These are phyloP conservation scores for Torymus auratus DNA, from an alignment of 2,888 invertebrate genomes.

Conservation along the genomic window DNA sequence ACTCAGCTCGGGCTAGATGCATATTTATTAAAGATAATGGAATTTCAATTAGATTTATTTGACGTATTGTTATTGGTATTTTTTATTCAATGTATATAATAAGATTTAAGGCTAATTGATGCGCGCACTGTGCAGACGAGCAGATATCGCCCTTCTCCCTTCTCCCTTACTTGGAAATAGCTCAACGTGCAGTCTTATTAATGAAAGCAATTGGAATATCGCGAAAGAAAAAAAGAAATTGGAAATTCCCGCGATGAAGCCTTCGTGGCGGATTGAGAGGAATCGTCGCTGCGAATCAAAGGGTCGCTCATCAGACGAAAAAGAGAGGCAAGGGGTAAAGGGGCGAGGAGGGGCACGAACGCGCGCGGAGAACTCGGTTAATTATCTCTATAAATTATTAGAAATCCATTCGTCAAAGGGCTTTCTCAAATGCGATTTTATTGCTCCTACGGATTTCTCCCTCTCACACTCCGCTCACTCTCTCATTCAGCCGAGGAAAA, in stretches of 20 bases:
- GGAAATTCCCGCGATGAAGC: constrained; percentile 50
- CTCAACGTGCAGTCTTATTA: constrained; percentile 52
- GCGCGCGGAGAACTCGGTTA: constrained; percentile 64
- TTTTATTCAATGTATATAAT: constrained; percentile 37
- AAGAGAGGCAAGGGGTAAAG: constrained; percentile 34
- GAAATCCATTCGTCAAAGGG: constrained; percentile 66
- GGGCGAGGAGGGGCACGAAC: no score
- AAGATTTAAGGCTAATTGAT: constrained; percentile 24
- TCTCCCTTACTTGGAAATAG: constrained; percentile 54
- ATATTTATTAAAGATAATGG: constrained; percentile 49
- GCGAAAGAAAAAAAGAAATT: constrained; percentile 38
- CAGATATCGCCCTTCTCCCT: not conserved
- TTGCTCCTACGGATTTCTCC: constrained; percentile 25
- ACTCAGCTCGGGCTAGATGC: not conserved
- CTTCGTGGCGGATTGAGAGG: constrained; percentile 42
- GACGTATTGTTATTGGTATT: constrained; percentile 43
- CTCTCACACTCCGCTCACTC: not conserved
- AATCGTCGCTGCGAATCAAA: constrained; percentile 64
- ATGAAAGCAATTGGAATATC: constrained; percentile 60
- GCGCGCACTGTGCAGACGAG: not conserved
- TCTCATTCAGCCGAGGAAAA: constrained; percentile 26
- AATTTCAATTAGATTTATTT: constrained; percentile 47
- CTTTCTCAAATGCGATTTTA: constrained; percentile 53
- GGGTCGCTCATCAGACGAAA: constrained; percentile 61
- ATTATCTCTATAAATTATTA: constrained; percentile 73